Base-by-base conservation (phyloP, 2,797 vertebrate species). In the Ambastaia sidthimunki region DNA sequence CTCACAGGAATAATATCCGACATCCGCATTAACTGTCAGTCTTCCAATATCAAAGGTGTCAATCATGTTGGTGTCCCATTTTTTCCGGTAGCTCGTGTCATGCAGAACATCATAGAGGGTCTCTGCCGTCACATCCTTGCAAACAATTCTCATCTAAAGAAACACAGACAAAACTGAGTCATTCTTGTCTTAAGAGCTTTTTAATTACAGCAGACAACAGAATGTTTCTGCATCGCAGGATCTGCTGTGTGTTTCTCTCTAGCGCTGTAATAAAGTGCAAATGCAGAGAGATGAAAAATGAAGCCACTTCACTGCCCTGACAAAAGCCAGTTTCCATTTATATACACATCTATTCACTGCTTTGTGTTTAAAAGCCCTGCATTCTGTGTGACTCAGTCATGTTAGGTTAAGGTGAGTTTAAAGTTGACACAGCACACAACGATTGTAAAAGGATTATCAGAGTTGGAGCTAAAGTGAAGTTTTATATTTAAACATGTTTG, bases 1-100 rank as follows among this genome's bases (percentile, higher is more conserved):
- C 91, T 94, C 84, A 95, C 94, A 96, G 85, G 95, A 96, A 84
- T 96, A 97, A 83, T 96, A 96, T 75, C 94, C 96, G 1, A 95
- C 93, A 3, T 96, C 95, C 0, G 95, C 90, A 4, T 97, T 97
- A 73, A 92, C 94, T 0, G 93, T 95, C 86, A 96, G 94, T 25
- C 91, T 86, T 15, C 94, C 95, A 5, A 96, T 96, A 89, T 97
- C 96, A 0, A 93, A 93, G 12, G 95, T 95, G 86, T 95, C 94
- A 0, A 96, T 94, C 94, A 97, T 95, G 89, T 96, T 95, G 0
- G 90, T 86, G 90, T 96, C 94, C 95, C 95, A 95, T 82, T 95
- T 95, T 86, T 83, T 94, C 55, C 94, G 92, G 88, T 95, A 95
- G 88, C 83, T 89, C 62, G 91, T 95, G 90, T 96, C 95, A 0